These are phyloP conservation scores for Dolichoris vasculosae DNA, from an alignment of 1,140 invertebrate genomes.

Conservation along the genomic window DNA sequence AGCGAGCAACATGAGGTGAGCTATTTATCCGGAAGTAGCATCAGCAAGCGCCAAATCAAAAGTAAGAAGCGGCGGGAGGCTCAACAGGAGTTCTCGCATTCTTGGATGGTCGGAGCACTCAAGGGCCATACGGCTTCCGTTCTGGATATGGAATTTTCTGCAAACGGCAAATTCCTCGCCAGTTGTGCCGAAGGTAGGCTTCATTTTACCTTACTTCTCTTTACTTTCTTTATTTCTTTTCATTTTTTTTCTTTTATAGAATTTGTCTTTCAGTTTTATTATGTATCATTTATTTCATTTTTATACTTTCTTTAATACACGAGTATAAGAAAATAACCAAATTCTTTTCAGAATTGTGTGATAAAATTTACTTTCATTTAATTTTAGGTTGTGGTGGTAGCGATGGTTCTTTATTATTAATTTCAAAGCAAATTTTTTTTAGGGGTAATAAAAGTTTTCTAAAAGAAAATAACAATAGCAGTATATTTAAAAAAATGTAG, in stretches of 20 bases:
- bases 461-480: neutral
- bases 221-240: neutral
- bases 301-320: neutral
- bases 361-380: neutral
- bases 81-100: constrained; percentile 77
- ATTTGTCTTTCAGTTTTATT: neutral
- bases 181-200: constrained; percentile 87
- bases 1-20: constrained; percentile 29
- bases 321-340: neutral
- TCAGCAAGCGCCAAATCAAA: constrained; percentile 61
- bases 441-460: neutral
- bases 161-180: constrained; percentile 88
- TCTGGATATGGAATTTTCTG: constrained; percentile 85
- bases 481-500: too few relatives aligned
- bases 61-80: constrained; percentile 68
- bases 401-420: too few relatives aligned
- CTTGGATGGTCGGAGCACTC: constrained; percentile 84
- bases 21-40: neutral
- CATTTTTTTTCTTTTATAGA: neutral
- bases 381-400: neutral
- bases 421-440: too few relatives aligned
- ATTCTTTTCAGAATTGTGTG: neutral
- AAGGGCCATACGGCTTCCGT: constrained; percentile 87
- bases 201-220: neutral
- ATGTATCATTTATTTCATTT: neutral